phyloP scores from a whole-genome alignment of 2,888 invertebrate species.

The Lasioglossum vierecki region DNA sequence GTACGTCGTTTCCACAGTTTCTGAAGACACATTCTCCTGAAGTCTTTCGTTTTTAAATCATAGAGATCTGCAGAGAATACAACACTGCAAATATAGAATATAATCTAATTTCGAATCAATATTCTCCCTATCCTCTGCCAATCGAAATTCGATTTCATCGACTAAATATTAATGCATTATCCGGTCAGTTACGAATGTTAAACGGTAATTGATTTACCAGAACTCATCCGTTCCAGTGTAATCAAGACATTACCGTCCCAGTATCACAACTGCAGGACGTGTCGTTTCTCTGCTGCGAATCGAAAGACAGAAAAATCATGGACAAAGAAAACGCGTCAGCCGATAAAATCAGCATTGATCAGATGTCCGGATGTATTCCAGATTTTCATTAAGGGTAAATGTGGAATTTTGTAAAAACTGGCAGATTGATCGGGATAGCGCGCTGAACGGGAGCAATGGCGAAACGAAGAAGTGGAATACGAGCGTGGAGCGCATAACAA shows the following conservation, averaged over 20 bases:
- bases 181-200: neutral
- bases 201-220: neutral
- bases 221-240: neutral
- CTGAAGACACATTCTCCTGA: neutral
- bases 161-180: neutral
- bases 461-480: neutral
- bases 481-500: neutral
- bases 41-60: neutral
- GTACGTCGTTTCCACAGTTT: neutral
- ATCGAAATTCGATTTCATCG: neutral
- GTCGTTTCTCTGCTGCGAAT: too few species aligned
- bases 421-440: neutral
- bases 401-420: neutral
- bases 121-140: neutral
- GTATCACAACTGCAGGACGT: neutral
- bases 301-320: neutral
- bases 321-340: neutral
- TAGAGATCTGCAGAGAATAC: neutral
- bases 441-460: neutral
- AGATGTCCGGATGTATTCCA: neutral
- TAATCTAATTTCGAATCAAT: neutral
- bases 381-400: conserved; percentile 6
- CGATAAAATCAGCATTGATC: neutral
- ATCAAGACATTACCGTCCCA: neutral
- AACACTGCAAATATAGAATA: neutral